Conservation (phyloP, 2,797 vertebrate genomes). For the Pipistrellus pygmaeus region DNA sequence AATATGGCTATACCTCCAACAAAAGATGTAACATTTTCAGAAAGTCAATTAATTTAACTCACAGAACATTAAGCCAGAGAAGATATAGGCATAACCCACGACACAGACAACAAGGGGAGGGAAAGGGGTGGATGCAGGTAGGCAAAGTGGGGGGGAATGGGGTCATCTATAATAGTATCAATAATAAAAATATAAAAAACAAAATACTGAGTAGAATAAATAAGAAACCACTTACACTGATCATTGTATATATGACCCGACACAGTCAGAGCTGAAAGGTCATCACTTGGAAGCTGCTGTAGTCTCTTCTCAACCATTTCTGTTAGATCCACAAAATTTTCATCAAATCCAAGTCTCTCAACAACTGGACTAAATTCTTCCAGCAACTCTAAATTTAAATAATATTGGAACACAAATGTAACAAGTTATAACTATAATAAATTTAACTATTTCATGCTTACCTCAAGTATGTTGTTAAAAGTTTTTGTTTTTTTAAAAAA, state of each 20-base stretch:
- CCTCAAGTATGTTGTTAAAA: background rate
- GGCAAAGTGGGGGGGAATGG: background rate
- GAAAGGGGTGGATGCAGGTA: background rate
- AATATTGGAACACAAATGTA: constrained; percentile 37
- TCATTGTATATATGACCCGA: constrained; percentile 92
- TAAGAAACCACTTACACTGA: constrained; percentile 78
- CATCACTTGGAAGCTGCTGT: constrained; percentile 69
- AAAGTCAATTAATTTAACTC: background rate
- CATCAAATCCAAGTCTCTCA: constrained; percentile 95
- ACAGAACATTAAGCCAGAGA: background rate
- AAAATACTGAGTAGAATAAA: background rate
- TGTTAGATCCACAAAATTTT: constrained; percentile 96
- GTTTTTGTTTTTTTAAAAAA: no score
- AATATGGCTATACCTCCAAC: background rate
- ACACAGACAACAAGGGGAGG: background rate
- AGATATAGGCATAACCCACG: background rate
- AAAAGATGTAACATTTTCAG: background rate
- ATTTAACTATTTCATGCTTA: constrained; percentile 23
- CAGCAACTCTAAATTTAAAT: constrained; percentile 90
- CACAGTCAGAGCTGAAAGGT: constrained; percentile 80
- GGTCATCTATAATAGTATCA: background rate
- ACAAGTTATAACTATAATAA: constrained; percentile 14
- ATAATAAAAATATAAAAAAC: background rate
- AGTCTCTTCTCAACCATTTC: constrained; percentile 90
- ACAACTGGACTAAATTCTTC: constrained; percentile 92